A percentile compares a stretch with the other conserved stretches of the same genome.
phyloP scores from a whole-genome alignment of 1,140 invertebrate species.

The Antheraea pernyi region DNA sequence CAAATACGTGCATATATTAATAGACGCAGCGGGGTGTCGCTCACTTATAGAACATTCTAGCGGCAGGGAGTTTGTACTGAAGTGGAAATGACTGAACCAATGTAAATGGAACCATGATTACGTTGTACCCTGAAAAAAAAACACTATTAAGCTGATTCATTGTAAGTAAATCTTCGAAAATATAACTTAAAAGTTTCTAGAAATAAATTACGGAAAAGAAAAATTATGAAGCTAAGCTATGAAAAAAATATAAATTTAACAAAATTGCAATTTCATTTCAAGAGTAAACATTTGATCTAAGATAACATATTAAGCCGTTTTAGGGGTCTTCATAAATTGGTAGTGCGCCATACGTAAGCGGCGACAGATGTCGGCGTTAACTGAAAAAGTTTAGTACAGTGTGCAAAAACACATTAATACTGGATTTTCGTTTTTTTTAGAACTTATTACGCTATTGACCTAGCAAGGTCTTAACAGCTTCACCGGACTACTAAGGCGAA shows the following conservation, averaged over 20 bases:
- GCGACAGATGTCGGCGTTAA: constrained; percentile 72
- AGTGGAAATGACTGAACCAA: constrained; percentile 36
- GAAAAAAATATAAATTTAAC: too few species aligned
- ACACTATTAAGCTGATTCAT: not conserved
- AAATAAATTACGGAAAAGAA: too few species aligned
- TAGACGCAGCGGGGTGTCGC: constrained; percentile 57
- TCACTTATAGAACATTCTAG: constrained; percentile 63
- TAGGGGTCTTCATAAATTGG: constrained; percentile 39
- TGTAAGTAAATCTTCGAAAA: too few species aligned
- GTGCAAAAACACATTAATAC: constrained; percentile 22
- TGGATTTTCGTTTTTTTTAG: too few species aligned
- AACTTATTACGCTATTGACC: too few species aligned
- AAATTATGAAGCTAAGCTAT: too few species aligned
- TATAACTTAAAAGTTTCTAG: too few species aligned
- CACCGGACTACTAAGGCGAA: too few species aligned
- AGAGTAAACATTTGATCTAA: not conserved
- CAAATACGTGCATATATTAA: constrained; percentile 36
- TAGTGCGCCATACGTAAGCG: constrained; percentile 43
- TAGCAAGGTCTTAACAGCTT: too few species aligned
- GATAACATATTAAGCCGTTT: constrained; percentile 16
- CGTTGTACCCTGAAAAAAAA: not conserved
- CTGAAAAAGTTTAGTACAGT: constrained; percentile 60
- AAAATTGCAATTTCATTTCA: not conserved
- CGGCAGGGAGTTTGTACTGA: constrained; percentile 37
- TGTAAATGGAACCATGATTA: constrained; percentile 32